These are phyloP conservation scores for Raja brachyura DNA, from an alignment of 2,113 vertebrate genomes.

Conservation along the genomic window DNA sequence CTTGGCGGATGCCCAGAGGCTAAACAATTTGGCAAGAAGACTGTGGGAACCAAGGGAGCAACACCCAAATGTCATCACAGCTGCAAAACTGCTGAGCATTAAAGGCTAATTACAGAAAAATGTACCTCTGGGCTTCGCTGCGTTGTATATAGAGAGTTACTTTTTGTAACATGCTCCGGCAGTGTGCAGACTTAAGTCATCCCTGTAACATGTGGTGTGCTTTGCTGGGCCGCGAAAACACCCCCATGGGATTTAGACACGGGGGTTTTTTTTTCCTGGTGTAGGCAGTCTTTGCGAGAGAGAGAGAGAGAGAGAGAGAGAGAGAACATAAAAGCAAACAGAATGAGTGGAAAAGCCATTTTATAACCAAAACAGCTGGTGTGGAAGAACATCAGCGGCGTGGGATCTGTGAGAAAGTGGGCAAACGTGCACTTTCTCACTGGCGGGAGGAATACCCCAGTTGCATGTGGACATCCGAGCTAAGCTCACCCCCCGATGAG, in stretches of 20 bases:
- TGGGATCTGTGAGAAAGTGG: neutral
- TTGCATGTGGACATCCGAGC: neutral
- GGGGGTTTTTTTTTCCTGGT: no score
- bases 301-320: no score
- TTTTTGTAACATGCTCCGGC: conserved; percentile 50
- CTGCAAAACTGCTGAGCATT: conserved; percentile 82
- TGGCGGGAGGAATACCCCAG: neutral
- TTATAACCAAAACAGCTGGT: neutral
- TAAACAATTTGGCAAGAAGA: conserved; percentile 64
- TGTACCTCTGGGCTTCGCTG: conserved; percentile 67
- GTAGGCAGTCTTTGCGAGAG: neutral
- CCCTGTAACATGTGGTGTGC: neutral
- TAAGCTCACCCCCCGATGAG: neutral
- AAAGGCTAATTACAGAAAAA: conserved; percentile 85
- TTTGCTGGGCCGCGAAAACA: neutral
- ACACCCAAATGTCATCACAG: conserved; percentile 84
- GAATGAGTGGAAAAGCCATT: conserved; percentile 15
- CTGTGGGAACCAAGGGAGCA: conserved; percentile 86
- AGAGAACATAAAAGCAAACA: neutral
- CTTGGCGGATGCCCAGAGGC: conserved; percentile 68
- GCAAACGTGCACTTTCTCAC: neutral
- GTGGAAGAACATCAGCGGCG: neutral
- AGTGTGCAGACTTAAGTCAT: neutral
- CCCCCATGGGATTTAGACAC: neutral
- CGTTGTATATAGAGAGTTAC: conserved; percentile 69